Evolutionary conservation across 2,888 invertebrate genomes (phyloP), one percentile per base, ranked within the genome.

Genomic region (Willowsia nigromaculata): DNA sequence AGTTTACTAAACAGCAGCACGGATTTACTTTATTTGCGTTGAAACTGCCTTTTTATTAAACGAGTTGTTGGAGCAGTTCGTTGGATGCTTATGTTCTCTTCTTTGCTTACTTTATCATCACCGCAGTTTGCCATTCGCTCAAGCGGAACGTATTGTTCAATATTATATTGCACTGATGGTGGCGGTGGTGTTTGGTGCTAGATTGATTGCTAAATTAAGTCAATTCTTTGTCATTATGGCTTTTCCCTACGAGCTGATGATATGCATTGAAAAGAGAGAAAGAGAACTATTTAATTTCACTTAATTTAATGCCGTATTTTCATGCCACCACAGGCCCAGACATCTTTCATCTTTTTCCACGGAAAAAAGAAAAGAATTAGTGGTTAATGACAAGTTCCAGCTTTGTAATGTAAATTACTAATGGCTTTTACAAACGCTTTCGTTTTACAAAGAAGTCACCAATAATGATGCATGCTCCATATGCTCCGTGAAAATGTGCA

Each of bases 141-240:
- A 22, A 40, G 43, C 71, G 7, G 25, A 30, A 30, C 33, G 78
- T 81, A 81, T 84, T 84, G 71, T 53, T 84, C 84, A 56, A 56
- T 74, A 84, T 68, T 68, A 56, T 27, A 85, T 50, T 85, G 40
- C 59, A 85, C 85, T 76, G 37, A 30, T 47, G 85, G 40, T 25
- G 68, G 33, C 13, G 30, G 43, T 62, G 62, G 30, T 62, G 13
- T 82, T 68, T 68, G 40, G 37, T 85, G 33, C 40, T 81, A 37
- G 81, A 59, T 68, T 86, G 86, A 86, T 86, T 86, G 80, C 86
- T 86, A 87, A 87, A 87, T 87, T 80, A 87, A 87, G 87, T 87
- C 87, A 87, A 87, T 87, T 87, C 87, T 87, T 82, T 82, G 81
- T 71, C 87, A 74, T 87, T 87, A 40, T 68, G 47, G 85, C 22